Conservation (phyloP, 64 coral and sea anemone genomes). For the Stichodactyla mertensii region DNA sequence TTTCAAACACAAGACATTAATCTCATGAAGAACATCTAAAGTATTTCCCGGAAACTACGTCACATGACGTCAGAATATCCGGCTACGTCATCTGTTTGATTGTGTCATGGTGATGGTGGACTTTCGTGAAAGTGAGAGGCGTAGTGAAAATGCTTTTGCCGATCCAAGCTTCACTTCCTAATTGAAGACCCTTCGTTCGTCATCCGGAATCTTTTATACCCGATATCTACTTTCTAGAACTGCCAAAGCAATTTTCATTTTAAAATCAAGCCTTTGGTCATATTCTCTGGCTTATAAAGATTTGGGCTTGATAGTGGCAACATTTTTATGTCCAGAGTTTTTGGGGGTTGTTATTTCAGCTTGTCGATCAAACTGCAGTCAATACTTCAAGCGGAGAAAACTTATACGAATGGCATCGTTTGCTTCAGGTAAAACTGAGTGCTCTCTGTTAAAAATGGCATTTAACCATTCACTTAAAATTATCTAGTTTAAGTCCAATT, state of each 20-base stretch:
- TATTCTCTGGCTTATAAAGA: not conserved
- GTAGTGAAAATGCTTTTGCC: not conserved
- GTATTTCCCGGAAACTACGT: not conserved
- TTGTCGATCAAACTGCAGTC: not conserved
- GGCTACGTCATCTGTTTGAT: not conserved
- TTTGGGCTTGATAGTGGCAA: not conserved
- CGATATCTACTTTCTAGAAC: not conserved
- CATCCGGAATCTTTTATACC: not conserved
- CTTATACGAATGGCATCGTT: not conserved
- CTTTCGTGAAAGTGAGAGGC: not conserved
- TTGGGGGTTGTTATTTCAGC: not conserved
- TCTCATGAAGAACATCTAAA: not conserved
- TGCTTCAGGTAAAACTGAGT: not conserved
- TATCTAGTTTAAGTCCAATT: not conserved
- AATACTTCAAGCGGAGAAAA: not conserved
- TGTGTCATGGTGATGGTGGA: not conserved
- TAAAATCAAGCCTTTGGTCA: not conserved
- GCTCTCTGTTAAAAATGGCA: not conserved
- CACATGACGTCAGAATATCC: not conserved
- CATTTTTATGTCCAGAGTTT: not conserved
- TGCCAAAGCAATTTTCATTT: not conserved
- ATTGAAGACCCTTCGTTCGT: not conserved
- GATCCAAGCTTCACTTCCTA: constrained; percentile 1
- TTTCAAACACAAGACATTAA: not conserved
- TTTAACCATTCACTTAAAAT: not conserved